phyloP scores from a whole-genome alignment of 2,113 vertebrate species.

The Eudyptes chrysolophus region DNA sequence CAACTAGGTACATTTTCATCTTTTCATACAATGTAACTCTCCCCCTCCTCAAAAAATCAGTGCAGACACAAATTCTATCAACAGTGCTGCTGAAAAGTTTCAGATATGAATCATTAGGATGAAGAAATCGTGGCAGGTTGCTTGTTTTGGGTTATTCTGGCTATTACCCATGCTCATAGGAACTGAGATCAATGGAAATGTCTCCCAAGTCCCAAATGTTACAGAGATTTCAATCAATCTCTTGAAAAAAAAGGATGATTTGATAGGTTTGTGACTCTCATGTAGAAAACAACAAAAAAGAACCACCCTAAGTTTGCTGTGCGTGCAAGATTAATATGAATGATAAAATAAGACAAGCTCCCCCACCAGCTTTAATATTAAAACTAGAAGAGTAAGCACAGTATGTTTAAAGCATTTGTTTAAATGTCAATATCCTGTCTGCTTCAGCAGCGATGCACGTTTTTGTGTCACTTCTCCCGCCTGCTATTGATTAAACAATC shows the following conservation, averaged over 20 bases:
- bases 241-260: neutral
- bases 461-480: slow-evolving; percentile 27
- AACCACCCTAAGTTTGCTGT: neutral
- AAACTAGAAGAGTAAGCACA: slow-evolving; percentile 18
- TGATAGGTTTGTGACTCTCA: neutral
- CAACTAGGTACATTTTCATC: neutral
- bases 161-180: neutral
- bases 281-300: neutral
- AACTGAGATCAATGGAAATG: neutral
- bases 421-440: slow-evolving; percentile 39
- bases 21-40: neutral
- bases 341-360: neutral
- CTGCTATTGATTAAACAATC: neutral
- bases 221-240: neutral
- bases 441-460: neutral
- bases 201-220: neutral
- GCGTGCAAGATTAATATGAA: neutral
- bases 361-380: neutral
- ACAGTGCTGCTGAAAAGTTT: neutral
- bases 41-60: neutral
- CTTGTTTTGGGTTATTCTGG: neutral
- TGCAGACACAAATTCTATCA: neutral
- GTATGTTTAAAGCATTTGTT: slow-evolving; percentile 29
- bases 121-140: neutral
- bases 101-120: neutral